Evolutionary conservation across 2,113 vertebrate species (phyloP), one percentile per base, ranked within the genome.

Genomic region (Petromus typicus): DNA sequence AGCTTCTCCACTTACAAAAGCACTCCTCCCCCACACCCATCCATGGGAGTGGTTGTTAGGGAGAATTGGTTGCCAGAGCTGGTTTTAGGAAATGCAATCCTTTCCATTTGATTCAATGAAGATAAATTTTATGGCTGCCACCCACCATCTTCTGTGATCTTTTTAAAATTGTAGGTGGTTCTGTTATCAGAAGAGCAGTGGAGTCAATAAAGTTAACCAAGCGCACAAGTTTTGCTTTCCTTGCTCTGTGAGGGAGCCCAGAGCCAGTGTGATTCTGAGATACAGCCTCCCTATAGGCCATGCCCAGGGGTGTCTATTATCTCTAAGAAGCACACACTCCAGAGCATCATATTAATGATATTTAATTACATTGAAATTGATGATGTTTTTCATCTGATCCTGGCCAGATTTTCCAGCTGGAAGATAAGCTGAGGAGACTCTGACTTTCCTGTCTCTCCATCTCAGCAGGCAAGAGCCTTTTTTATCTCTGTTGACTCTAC

Each of bases 301-400:
- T 82, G 92, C 96, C 96, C 90, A 97, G 95, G 93, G 96, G 91
- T 96, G 97, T 95, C 96, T 95, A 94, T 98, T 98, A 98, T 98
- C 98, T 98, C 96, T 96, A 96, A 97, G 95, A 87, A 95, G 83
- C 97, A 98, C 84, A 97, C 64, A 57, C 93, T 98, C 94, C 93
- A 80, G 86, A 71, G 83, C 96, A 75, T 95, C 94, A 94, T 98
- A 98, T 98, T 98, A 98, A 98, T 98, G 98, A 98, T 97, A 97
- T 95, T 97, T 98, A 98, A 98, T 98, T 98, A 97, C 97, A 96
- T 92, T 96, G 97, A 98, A 98, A 98, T 98, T 98, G 98, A 98
- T 98, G 95, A 98, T 97, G 93, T 97, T 97, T 98, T 98, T 95
- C 96, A 96, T 95, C 95, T 94, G 95, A 95, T 98, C 92, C 76